A percentile compares a stretch with the other conserved stretches of the same genome.
phyloP scores from a whole-genome alignment of 1,140 invertebrate genomes.

The Pseudomyrmex pallidus region DNA sequence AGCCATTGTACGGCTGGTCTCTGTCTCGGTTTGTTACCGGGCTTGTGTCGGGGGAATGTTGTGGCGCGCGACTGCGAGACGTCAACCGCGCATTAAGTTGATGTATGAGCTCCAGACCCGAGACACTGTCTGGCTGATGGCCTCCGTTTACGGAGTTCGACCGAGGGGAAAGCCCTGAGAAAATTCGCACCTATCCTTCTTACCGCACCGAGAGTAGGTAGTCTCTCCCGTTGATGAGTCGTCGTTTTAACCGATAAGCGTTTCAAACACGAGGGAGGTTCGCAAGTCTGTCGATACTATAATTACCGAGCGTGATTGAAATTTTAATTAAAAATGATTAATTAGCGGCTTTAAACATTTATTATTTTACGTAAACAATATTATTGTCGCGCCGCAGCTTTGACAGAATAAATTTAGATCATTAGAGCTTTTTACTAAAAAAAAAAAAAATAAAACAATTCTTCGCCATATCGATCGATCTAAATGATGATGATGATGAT shows the following conservation, averaged over 20 bases:
- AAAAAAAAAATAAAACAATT: background rate
- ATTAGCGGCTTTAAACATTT: background rate
- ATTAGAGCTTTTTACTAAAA: background rate
- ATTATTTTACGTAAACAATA: background rate
- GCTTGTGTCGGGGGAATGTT: constrained; percentile 52
- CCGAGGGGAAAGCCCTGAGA: constrained; percentile 41
- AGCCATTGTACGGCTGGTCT: constrained; percentile 66
- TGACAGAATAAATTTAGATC: no score
- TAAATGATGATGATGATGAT: background rate
- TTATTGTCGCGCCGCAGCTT: no score
- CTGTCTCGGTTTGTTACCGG: constrained; percentile 64
- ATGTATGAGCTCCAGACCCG: constrained; percentile 71
- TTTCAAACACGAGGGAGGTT: background rate
- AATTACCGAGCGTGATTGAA: constrained; percentile 25
- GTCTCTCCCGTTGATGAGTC: constrained; percentile 4
- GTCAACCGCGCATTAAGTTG: constrained; percentile 76
- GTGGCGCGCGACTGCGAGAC: constrained; percentile 67
- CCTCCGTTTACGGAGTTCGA: constrained; percentile 62
- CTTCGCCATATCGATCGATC: background rate
- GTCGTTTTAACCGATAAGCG: constrained; percentile 41
- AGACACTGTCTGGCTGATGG: constrained; percentile 67
- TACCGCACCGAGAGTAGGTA: background rate
- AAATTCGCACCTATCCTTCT: constrained; percentile 53
- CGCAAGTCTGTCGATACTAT: background rate
- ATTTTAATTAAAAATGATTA: constrained; percentile 16